Evolutionary conservation across 2,113 vertebrate species (phyloP).

Genomic region (Lucifuga dentata): DNA sequence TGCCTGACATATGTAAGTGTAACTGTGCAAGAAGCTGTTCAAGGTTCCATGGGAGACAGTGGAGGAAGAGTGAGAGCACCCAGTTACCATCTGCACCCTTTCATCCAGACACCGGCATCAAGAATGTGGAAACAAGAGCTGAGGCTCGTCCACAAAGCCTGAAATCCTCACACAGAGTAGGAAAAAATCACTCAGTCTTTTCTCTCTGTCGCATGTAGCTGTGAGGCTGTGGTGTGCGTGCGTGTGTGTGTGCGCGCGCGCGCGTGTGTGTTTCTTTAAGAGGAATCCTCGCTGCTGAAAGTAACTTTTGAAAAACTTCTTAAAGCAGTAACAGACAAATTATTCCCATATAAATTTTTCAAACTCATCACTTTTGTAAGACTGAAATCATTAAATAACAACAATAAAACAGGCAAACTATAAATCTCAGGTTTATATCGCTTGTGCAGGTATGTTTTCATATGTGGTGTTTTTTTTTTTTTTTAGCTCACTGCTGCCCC

Average conservation of each 20-base stretch:
- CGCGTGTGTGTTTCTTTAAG: too few species aligned
- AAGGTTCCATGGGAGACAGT: slow-evolving; percentile 54
- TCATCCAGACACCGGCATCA: slow-evolving; percentile 79
- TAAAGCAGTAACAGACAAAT: too few species aligned
- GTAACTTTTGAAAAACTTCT: too few species aligned
- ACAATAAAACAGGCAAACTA: too few species aligned
- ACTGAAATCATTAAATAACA: too few species aligned
- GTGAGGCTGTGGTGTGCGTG: not conserved
- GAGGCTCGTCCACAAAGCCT: slow-evolving; percentile 60
- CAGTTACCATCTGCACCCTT: slow-evolving; percentile 81
- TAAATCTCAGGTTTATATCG: too few species aligned
- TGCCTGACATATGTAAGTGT: not conserved
- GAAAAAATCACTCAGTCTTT: slow-evolving; percentile 29
- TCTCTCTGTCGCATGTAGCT: not conserved
- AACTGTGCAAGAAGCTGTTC: not conserved
- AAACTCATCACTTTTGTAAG: too few species aligned
- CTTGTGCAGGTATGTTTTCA: too few species aligned
- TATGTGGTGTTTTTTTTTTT: too few species aligned
- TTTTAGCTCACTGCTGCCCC: too few species aligned
- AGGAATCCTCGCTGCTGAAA: too few species aligned
- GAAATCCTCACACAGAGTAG: slow-evolving; percentile 12
- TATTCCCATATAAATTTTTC: too few species aligned
- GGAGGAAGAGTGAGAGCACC: slow-evolving; percentile 60
- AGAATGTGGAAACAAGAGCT: slow-evolving; percentile 74
- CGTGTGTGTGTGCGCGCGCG: not conserved